Conservation (phyloP, 1,140 invertebrate species). For the Triops cancriformis region DNA sequence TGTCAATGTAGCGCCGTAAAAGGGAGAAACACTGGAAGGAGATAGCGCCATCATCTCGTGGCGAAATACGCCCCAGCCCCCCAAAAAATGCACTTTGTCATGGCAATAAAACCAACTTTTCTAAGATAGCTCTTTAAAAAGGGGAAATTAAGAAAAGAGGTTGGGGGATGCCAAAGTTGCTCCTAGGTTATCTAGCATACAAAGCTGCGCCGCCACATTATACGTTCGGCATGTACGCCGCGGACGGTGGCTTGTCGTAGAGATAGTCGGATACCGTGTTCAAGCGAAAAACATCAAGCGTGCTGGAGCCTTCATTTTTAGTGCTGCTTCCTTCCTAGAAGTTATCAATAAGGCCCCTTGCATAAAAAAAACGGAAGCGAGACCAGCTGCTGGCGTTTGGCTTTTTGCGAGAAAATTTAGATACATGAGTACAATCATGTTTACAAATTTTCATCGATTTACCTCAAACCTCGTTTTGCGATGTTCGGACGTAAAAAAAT, state of each 20-base stretch:
- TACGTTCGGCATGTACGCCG: background rate
- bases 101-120: background rate
- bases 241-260: background rate
- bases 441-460: no score
- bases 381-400: background rate
- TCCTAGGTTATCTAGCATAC: background rate
- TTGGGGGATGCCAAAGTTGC: background rate
- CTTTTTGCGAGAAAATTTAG: background rate
- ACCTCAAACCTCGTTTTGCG: no score
- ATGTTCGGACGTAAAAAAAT: no score
- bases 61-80: background rate
- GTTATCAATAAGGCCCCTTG: constrained; percentile 1
- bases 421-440: background rate
- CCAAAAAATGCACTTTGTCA: background rate
- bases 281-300: background rate
- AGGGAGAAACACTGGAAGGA: background rate
- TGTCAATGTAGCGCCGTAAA: background rate
- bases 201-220: background rate
- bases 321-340: background rate
- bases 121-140: background rate
- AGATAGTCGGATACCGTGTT: background rate
- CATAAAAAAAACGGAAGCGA: background rate
- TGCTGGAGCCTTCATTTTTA: background rate
- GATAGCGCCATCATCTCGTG: background rate
- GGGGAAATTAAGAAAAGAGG: background rate